Base-by-base conservation (phyloP, 2,113 vertebrate species). In the Atractosteus spatula region DNA sequence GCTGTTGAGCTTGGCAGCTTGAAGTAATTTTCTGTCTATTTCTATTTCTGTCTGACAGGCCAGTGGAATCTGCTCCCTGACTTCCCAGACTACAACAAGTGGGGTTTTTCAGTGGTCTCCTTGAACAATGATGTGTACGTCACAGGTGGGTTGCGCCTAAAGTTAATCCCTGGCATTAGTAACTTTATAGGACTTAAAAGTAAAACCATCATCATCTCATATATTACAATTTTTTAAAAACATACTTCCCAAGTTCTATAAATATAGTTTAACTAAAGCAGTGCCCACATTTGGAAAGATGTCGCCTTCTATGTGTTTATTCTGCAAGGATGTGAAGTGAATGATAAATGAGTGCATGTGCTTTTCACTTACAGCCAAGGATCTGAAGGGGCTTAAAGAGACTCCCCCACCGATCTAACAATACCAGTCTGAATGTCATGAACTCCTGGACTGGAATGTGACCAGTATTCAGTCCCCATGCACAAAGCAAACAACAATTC, bases 61-160 rank as follows among this genome's bases (percentile, higher is more conserved):
- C 82, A 14, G 65, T 99, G 97, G 97, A 90, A 91, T 76, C 86
- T 90, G 16, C 93, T 99, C 29, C 96, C 97, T 0, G 94, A 96
- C 81, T 99, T 99, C 78, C 97, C 97, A 0, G 97, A 99, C 81
- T 94, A 95, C 77, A 95, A 98, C 90, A 99, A 99, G 75, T 99
- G 96, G 97, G 97, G 97, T 65, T 99, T 94, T 85, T 96, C 97
- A 16, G 74, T 97, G 84, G 93, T 95, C 1, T 91, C 91, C 0
- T 86, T 99, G 68, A 97, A 97, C 87, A 98, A 95, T 0, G 86
- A 95, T 0, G 89, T 99, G 57, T 99, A 99, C 0, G 89, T 99
- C 78, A 97, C 96, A 91, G 97, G 97, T 98, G 74, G 65, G 94
- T 76, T 4, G 55, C 62, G 7, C 12, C 43, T 56, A 16, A 63